phyloP scores from a whole-genome alignment of 2,113 vertebrate genomes.

The Tragelaphus buxtoni region DNA sequence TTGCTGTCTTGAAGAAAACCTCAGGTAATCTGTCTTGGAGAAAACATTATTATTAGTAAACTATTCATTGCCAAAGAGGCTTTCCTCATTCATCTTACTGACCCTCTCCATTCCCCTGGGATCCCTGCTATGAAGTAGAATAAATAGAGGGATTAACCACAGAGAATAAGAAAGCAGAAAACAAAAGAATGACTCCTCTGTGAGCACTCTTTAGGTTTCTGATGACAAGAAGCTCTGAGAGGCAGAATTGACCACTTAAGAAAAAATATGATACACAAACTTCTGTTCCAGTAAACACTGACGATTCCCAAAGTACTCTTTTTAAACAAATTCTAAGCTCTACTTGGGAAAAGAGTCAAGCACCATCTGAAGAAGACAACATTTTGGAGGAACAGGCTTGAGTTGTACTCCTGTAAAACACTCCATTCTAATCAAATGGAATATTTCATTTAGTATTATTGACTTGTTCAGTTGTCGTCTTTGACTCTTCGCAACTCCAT shows the following conservation, averaged over 20 bases:
- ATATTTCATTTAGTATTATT: neutral
- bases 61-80: neutral
- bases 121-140: neutral
- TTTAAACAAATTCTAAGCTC: conserved; percentile 1
- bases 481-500: neutral
- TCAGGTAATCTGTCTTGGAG: neutral
- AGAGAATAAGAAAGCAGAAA: neutral
- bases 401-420: neutral
- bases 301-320: neutral
- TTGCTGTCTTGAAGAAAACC: neutral
- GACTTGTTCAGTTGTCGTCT: neutral
- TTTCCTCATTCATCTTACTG: neutral
- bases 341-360: neutral
- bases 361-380: neutral
- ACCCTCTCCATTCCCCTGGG: neutral
- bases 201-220: neutral
- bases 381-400: neutral
- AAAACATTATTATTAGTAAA: neutral
- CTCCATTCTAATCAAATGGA: neutral
- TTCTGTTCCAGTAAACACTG: neutral
- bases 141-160: neutral
- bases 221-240: neutral
- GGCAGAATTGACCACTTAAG: neutral
- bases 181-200: neutral
- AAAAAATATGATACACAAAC: neutral